These are phyloP conservation scores for Notiomystis cincta DNA, from an alignment of 2,113 vertebrate genomes.

Conservation along the genomic window DNA sequence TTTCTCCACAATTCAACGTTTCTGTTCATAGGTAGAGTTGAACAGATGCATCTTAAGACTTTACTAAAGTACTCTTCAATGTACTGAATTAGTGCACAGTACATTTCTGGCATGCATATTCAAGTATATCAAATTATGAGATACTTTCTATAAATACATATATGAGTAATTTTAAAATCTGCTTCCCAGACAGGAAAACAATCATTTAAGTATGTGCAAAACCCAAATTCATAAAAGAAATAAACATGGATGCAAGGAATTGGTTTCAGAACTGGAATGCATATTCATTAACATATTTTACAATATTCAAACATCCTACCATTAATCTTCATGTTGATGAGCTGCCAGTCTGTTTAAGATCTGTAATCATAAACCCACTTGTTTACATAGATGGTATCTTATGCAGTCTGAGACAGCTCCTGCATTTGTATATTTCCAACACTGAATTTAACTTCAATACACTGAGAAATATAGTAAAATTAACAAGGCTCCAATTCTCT, in stretches of 20 bases:
- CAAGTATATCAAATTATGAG: neutral
- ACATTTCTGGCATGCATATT: slow-evolving; percentile 16
- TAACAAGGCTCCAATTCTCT: neutral
- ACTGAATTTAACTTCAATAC: neutral
- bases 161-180: slow-evolving; percentile 11
- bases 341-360: neutral
- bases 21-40: neutral
- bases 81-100: neutral
- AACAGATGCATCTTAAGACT: neutral
- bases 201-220: neutral
- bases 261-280: neutral
- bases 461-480: neutral
- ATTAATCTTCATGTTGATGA: neutral
- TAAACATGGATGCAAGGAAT: neutral
- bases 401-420: neutral
- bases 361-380: neutral
- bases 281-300: slow-evolving; percentile 25
- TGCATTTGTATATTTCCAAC: neutral
- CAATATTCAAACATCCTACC: neutral
- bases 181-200: slow-evolving; percentile 1
- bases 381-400: neutral
- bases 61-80: neutral
- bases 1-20: neutral
- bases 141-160: slow-evolving; percentile 13
- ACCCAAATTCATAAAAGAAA: neutral